phyloP scores from a whole-genome alignment of 2,797 vertebrate species.

The Eidolon dupreanum region DNA sequence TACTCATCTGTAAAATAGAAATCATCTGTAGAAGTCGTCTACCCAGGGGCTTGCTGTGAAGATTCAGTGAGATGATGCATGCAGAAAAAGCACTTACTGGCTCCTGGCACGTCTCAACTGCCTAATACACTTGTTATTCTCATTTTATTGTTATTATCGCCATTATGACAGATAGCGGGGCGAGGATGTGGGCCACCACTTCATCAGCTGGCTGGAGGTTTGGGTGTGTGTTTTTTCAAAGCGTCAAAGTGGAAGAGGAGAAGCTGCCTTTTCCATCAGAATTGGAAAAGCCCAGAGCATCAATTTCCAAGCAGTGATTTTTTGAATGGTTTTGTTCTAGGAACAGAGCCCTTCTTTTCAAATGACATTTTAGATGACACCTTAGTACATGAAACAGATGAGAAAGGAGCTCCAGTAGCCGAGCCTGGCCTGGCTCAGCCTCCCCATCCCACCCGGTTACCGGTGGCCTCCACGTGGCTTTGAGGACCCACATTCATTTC shows the following conservation, averaged over 20 bases:
- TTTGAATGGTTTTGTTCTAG: neutral
- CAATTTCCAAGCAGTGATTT: neutral
- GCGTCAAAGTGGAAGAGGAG: neutral
- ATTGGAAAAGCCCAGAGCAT: neutral
- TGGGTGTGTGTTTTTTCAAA: neutral
- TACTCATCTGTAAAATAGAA: neutral
- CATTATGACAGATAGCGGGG: neutral
- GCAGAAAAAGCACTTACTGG: neutral
- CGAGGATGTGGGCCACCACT: neutral
- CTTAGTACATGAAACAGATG: neutral
- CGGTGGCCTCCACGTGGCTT: too few species aligned
- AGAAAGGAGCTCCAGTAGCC: neutral
- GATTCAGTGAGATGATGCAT: neutral
- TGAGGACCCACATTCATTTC: accelerated
- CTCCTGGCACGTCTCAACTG: accelerated
- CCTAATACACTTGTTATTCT: neutral
- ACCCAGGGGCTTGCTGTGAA: neutral
- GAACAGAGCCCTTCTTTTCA: neutral
- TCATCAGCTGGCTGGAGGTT: neutral
- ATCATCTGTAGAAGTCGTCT: neutral
- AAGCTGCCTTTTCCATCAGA: neutral
- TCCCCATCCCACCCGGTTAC: accelerated
- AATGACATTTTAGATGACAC: neutral
- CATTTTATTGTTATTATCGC: neutral
- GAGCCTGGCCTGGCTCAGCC: neutral